Conservation (phyloP, 2,888 invertebrate species). For the Chorisops tibialis region DNA sequence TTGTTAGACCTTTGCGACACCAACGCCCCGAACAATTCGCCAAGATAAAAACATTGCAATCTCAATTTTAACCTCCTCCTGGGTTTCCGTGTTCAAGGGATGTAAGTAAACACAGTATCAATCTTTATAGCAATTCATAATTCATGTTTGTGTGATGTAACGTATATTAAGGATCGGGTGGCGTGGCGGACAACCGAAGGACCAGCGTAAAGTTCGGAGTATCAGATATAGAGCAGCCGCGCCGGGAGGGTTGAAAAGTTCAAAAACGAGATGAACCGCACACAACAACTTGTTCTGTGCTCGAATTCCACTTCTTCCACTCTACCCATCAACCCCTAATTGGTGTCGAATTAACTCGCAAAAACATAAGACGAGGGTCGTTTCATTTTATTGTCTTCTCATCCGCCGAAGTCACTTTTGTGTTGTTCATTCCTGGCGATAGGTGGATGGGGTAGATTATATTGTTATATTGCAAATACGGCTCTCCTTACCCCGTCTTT, state of each 20-base stretch:
- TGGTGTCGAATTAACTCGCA: conserved; percentile 51
- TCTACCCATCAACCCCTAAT: conserved; percentile 47
- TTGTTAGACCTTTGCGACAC: conserved; percentile 26
- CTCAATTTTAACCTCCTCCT: conserved; percentile 1
- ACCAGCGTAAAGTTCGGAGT: conserved; percentile 37
- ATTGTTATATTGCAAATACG: background rate
- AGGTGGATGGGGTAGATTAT: background rate
- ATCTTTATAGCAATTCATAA: conserved; percentile 53
- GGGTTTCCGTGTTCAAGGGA: conserved; percentile 5
- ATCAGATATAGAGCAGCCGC: conserved; percentile 27
- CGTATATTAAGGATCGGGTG: background rate
- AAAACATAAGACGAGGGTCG: conserved; percentile 41
- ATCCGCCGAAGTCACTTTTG: conserved; percentile 25
- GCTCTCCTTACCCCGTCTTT: background rate
- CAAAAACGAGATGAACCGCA: conserved; percentile 31
- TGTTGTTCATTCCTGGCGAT: conserved; percentile 11
- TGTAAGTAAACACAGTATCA: conserved; percentile 39
- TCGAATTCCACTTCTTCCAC: background rate
- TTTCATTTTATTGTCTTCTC: conserved; percentile 35
- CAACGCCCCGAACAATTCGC: conserved; percentile 2
- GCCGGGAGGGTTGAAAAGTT: conserved; percentile 38
- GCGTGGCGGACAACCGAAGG: background rate
- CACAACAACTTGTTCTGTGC: conserved; percentile 20
- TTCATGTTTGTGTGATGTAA: conserved; percentile 45
- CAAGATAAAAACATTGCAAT: conserved; percentile 13